phyloP scores from a whole-genome alignment of 2,888 invertebrate species.

The Platycheirus rosarum region DNA sequence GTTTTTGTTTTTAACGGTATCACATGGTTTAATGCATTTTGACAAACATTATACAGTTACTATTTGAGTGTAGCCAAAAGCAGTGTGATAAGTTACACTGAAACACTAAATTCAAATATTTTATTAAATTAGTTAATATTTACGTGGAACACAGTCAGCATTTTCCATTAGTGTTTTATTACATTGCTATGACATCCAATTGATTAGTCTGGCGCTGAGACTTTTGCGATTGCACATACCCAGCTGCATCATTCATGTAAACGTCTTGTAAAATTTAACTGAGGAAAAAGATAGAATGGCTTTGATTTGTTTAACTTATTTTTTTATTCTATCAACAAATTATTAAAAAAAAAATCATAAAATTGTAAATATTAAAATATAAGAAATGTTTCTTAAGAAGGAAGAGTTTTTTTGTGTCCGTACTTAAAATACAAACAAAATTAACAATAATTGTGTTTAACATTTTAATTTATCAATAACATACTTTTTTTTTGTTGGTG shows the following conservation, averaged over 20 bases:
- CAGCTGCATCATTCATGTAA: constrained; percentile 35
- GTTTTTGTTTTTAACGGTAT: constrained; percentile 12
- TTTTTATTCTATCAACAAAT: neutral
- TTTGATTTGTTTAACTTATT: constrained; percentile 24
- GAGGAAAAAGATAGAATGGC: constrained; percentile 37
- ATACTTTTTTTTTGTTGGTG: constrained; percentile 55
- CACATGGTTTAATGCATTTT: constrained; percentile 41
- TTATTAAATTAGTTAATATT: constrained; percentile 55
- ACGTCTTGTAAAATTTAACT: constrained; percentile 36
- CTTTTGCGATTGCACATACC: neutral
- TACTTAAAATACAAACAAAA: constrained; percentile 52
- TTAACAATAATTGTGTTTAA: constrained; percentile 40
- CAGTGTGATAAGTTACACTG: constrained; percentile 39
- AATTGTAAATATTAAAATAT: constrained; percentile 53
- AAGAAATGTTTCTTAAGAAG: constrained; percentile 33
- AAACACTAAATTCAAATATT: constrained; percentile 49
- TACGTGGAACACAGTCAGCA: too few species aligned
- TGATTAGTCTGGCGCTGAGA: constrained; percentile 8
- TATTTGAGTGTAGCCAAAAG: constrained; percentile 15
- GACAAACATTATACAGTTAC: constrained; percentile 14
- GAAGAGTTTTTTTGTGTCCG: constrained; percentile 43
- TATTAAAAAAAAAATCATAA: constrained; percentile 5
- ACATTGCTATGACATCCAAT: constrained; percentile 30
- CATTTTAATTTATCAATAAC: constrained; percentile 48
- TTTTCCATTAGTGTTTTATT: too few species aligned